Conservation (phyloP, 2,113 vertebrate species). For the Larimichthys polyactis region DNA sequence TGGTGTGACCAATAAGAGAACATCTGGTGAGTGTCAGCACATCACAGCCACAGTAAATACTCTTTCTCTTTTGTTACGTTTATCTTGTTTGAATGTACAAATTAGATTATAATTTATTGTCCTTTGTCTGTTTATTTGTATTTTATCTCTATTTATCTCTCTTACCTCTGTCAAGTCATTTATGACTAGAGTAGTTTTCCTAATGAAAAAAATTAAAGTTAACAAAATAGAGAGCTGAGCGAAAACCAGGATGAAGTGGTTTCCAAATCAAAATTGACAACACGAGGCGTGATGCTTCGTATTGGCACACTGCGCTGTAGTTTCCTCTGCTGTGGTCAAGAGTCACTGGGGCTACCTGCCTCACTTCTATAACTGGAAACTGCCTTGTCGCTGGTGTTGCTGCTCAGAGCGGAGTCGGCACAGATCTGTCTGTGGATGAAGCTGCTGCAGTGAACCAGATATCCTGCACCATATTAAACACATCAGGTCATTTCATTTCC, state of each 20-base stretch:
- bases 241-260: neutral
- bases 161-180: neutral
- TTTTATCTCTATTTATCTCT: neutral
- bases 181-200: neutral
- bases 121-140: neutral
- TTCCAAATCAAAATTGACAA: conserved; percentile 19
- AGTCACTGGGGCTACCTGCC: conserved; percentile 19
- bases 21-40: conserved; percentile 9
- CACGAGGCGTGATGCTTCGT: neutral
- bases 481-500: neutral
- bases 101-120: neutral
- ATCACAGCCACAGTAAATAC: conserved; percentile 13
- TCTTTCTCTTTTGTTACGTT: neutral
- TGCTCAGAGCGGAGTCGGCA: conserved; percentile 37
- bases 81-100: neutral
- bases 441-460: conserved; percentile 49
- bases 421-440: conserved; percentile 26
- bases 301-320: neutral
- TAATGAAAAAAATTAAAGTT: neutral
- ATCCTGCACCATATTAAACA: conserved; percentile 2
- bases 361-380: conserved; percentile 49
- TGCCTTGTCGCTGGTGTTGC: conserved; percentile 23
- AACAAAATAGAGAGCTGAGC: neutral
- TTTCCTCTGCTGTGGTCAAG: conserved; percentile 36
- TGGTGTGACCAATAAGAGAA: conserved; percentile 37